These are phyloP conservation scores for Protonibea diacanthus DNA, from an alignment of 2,797 vertebrate genomes.

Conservation along the genomic window DNA sequence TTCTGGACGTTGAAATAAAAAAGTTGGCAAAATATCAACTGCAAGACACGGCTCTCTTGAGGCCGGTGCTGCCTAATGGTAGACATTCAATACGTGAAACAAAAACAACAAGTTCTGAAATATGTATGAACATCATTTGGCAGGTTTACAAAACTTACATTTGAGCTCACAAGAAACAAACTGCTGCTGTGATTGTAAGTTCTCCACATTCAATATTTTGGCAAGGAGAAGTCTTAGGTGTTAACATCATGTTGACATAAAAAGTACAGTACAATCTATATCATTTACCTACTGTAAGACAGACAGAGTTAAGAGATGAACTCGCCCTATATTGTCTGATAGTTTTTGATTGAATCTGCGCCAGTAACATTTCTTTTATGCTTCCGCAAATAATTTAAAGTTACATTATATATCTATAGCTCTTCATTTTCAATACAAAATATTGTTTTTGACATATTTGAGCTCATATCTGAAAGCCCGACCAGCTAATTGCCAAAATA, in stretches of 20 bases:
- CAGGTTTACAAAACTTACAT: slow-evolving; percentile 42
- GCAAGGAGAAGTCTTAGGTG: slow-evolving; percentile 64
- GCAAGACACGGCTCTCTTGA: background rate
- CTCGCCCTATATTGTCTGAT: slow-evolving; percentile 10
- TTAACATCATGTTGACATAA: slow-evolving; percentile 32
- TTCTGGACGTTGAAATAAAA: background rate
- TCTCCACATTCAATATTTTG: slow-evolving; percentile 71
- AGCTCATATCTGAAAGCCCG: slow-evolving; percentile 24
- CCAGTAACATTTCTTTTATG: slow-evolving; percentile 24
- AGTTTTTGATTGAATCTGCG: slow-evolving; percentile 39
- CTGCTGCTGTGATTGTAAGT: slow-evolving; percentile 46
- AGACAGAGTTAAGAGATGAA: slow-evolving; percentile 33
- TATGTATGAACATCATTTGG: slow-evolving; percentile 26
- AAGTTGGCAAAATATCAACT: background rate
- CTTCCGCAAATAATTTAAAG: slow-evolving; percentile 18
- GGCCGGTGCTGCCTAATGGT: background rate
- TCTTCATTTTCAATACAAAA: slow-evolving; percentile 45
- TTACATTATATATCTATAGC: slow-evolving; percentile 18
- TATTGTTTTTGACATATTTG: background rate
- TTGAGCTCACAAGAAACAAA: slow-evolving; percentile 48
- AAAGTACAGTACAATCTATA: slow-evolving; percentile 60
- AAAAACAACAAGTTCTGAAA: background rate
- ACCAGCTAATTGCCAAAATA: slow-evolving; percentile 50
- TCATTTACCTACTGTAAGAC: slow-evolving; percentile 20
- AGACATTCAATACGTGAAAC: background rate